Conservation (phyloP, 1,140 invertebrate species). For the Octopus bimaculoides region DNA sequence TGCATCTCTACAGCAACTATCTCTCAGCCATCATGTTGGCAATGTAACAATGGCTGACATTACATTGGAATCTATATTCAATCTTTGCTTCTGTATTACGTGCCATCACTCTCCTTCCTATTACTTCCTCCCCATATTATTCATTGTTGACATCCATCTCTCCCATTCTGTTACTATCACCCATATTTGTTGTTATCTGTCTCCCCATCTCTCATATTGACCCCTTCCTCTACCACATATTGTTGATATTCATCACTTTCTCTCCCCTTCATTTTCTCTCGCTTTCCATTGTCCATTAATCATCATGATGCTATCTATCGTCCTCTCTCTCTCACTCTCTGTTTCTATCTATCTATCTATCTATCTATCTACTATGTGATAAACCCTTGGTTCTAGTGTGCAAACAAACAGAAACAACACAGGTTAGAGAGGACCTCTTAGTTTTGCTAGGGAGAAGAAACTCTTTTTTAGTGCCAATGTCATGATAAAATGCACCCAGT, state of each 20-base stretch:
- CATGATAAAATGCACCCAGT: no score
- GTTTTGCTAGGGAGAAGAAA: no score
- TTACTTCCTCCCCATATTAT: neutral
- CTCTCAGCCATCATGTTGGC: no score
- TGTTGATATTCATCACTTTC: constrained; percentile 8
- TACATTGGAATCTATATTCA: no score
- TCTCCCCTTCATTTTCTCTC: constrained; percentile 15
- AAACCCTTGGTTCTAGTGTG: no score
- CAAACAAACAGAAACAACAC: no score
- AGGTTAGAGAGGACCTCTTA: no score
- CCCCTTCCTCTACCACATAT: neutral
- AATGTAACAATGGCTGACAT: no score
- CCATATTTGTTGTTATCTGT: neutral
- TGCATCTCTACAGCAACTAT: no score
- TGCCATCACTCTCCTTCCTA: no score
- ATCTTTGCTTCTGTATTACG: no score
- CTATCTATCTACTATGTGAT: neutral
- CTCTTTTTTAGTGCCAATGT: no score
- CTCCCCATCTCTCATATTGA: neutral
- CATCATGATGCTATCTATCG: neutral
- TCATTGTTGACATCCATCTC: neutral
- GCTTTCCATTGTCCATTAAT: constrained; percentile 3
- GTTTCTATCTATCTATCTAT: neutral
- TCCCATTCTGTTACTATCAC: neutral
- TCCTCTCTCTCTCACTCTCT: neutral